A percentile compares a stretch with the other conserved stretches of the same genome.
phyloP scores from a whole-genome alignment of 1,140 invertebrate species.

The Drosophila dunni region DNA sequence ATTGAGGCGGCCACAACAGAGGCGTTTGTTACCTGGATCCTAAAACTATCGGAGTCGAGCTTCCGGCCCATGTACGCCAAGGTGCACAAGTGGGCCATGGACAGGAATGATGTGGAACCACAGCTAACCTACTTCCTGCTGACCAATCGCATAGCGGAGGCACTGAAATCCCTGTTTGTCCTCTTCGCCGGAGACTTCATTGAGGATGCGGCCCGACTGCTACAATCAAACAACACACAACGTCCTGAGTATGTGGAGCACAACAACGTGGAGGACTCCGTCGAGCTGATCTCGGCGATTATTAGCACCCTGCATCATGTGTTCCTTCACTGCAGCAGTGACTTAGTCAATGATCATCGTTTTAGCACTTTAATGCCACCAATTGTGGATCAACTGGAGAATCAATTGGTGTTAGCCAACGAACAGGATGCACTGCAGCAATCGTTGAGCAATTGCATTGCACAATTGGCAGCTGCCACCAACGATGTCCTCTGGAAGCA shows the following conservation, averaged over 20 bases:
- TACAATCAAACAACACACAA: constrained; percentile 87
- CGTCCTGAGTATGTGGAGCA: constrained; percentile 72
- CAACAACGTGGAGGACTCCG: constrained; percentile 84
- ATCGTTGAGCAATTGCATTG: constrained; percentile 91
- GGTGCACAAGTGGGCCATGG: constrained; percentile 93
- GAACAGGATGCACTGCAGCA: constrained; percentile 86
- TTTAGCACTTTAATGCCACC: constrained; percentile 94
- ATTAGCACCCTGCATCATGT: constrained; percentile 91
- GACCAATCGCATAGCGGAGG: constrained; percentile 91
- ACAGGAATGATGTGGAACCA: constrained; percentile 84
- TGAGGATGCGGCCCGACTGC: constrained; percentile 90
- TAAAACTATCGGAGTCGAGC: constrained; percentile 94
- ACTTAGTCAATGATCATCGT: constrained; percentile 93
- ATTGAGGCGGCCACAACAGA: constrained; percentile 90
- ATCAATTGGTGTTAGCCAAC: constrained; percentile 86
- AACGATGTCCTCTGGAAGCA: constrained; percentile 95
- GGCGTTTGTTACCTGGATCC: constrained; percentile 90
- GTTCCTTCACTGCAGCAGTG: constrained; percentile 92
- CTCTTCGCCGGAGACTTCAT: constrained; percentile 94
- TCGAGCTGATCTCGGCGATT: constrained; percentile 88
- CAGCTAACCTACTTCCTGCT: constrained; percentile 87
- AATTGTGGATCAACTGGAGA: constrained; percentile 95
- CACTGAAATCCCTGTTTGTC: constrained; percentile 94
- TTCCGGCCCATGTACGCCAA: constrained; percentile 95
- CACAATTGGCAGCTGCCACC: constrained; percentile 91